Evolutionary conservation across 2,888 invertebrate genomes (phyloP).

Genomic region (Cerastis rubricosa): DNA sequence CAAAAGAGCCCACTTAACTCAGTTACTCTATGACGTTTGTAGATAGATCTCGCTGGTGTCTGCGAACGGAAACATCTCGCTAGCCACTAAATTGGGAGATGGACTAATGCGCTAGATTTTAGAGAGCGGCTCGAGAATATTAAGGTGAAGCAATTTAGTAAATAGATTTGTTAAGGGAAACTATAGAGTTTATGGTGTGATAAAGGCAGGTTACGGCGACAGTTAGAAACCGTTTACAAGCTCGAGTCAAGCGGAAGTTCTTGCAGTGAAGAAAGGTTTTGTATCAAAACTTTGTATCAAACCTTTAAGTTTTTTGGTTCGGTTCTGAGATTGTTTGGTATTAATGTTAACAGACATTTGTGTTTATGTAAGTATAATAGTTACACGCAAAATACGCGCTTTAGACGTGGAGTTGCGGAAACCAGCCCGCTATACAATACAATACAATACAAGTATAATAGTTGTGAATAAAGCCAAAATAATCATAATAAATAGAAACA

Average conservation of each 20-base stretch:
- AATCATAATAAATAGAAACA: not conserved
- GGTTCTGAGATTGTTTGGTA: no score
- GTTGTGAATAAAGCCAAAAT: not conserved
- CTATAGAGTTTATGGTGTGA: not conserved
- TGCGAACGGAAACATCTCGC: slow-evolving; percentile 55
- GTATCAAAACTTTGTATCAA: not conserved
- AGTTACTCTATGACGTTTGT: slow-evolving; percentile 29
- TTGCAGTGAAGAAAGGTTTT: not conserved
- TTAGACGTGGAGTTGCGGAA: no score
- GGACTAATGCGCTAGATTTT: slow-evolving; percentile 48
- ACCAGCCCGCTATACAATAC: no score
- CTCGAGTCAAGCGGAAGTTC: not conserved
- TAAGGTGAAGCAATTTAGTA: slow-evolving; percentile 7
- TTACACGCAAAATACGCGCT: no score
- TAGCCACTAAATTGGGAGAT: slow-evolving; percentile 67
- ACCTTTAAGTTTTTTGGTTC: no score
- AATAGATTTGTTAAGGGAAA: slow-evolving; percentile 24
- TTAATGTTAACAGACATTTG: no score
- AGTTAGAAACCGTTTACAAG: not conserved
- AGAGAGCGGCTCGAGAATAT: slow-evolving; percentile 21
- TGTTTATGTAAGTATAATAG: no score
- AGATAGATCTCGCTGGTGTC: slow-evolving; percentile 21
- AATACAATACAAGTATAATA: no score
- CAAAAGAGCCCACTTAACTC: slow-evolving; percentile 36
- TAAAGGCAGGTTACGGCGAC: not conserved